Conservation (phyloP, 2,888 invertebrate species). For the Tetanocera ferruginea region DNA sequence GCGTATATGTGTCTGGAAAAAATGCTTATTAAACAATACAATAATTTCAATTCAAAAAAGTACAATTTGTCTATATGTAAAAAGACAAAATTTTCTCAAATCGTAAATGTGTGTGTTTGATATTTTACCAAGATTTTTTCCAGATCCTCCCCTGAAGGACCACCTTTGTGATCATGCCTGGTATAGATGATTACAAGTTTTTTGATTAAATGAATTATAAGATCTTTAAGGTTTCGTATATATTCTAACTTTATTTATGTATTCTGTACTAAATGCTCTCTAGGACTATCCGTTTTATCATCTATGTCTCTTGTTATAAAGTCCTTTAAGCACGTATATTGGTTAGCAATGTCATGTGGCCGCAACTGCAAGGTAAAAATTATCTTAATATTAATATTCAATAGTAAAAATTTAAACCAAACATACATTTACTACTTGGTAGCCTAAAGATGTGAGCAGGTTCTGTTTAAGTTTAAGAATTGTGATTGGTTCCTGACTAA, state of each 20-base stretch:
- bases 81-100: no score
- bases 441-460: slow-evolving; percentile 6
- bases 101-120: no score
- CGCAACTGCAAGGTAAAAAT: slow-evolving; percentile 2
- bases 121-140: no score
- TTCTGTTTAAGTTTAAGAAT: slow-evolving; percentile 47
- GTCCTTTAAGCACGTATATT: slow-evolving; percentile 4
- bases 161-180: no score
- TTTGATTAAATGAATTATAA: no score
- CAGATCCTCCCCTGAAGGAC: no score
- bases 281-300: background rate
- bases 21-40: no score
- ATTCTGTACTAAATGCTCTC: background rate
- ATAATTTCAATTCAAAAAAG: no score
- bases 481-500: slow-evolving; percentile 57
- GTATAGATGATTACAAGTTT: no score
- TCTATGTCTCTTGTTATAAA: background rate
- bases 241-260: background rate
- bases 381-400: background rate
- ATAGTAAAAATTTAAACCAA: background rate
- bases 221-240: no score
- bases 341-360: background rate
- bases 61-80: no score
- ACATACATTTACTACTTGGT: slow-evolving; percentile 28
- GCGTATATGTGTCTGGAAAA: no score